Conservation (phyloP, 1,140 invertebrate species). For the Lutraria rhynchaena region DNA sequence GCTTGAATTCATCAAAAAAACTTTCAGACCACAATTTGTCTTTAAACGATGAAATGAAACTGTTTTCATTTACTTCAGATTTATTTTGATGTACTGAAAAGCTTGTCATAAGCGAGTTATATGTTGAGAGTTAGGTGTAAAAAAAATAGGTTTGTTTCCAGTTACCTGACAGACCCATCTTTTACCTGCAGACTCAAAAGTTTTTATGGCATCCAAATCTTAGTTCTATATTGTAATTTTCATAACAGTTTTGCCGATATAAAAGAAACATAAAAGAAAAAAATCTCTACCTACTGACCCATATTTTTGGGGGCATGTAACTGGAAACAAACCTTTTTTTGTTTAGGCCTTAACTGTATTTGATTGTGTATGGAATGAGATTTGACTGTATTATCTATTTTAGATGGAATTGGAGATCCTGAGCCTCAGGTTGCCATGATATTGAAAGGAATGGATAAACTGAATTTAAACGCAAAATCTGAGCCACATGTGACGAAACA, state of each 20-base stretch:
- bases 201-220: too few species aligned
- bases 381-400: background rate
- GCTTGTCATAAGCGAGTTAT: background rate
- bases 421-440: slow-evolving; percentile 21
- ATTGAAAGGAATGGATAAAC: background rate
- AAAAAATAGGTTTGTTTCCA: too few species aligned
- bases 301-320: too few species aligned
- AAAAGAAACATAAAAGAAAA: too few species aligned
- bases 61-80: background rate
- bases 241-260: too few species aligned
- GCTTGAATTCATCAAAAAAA: background rate
- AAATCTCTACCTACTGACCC: too few species aligned
- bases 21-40: background rate
- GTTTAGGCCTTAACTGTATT: background rate
- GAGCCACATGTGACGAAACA: background rate
- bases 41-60: background rate
- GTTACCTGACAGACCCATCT: too few species aligned
- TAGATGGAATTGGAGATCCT: slow-evolving; percentile 28
- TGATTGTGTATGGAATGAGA: background rate
- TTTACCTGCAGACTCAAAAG: too few species aligned
- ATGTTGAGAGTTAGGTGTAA: background rate
- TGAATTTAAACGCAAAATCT: background rate
- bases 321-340: too few species aligned
- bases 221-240: too few species aligned
- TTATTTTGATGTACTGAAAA: background rate